Evolutionary conservation across 2,113 vertebrate genomes (phyloP), one percentile per base, ranked within the genome.

Genomic region (Cisticola juncidis): DNA sequence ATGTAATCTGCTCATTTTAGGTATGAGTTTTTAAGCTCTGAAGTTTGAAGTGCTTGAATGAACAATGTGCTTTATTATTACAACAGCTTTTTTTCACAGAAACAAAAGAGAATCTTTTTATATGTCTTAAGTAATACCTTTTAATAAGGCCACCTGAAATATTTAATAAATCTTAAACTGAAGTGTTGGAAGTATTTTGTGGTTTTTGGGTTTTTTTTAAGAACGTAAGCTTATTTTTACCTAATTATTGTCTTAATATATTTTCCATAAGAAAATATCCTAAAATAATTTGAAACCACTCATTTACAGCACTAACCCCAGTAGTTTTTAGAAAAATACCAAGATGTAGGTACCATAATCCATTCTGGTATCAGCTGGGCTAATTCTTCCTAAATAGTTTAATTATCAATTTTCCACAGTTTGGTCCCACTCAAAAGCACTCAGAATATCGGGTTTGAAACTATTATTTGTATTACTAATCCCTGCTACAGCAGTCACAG

Each of bases 131-230:
- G 10, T 31, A 69, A 58, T 56, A 73, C 4, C 3, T 76, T 76
- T 76, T 22, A 31, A 74, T 22, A 48, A 61, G 33, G 23, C 42
- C 35, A 79, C 14, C 17, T 89, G 4, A 78, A 78, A 28, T 61
- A 80, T 26, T 68, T 58, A 58, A 60, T 56, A 21, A 64, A 60
- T 11, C 28, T 68, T 51, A 83, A 91, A 9, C 5, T 44, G n/a
- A n/a, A n/a, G n/a, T n/a, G n/a, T n/a, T n/a, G n/a, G n/a, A n/a
- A n/a, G n/a, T n/a, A n/a, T n/a, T n/a, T n/a, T n/a, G n/a, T n/a
- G n/a, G n/a, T n/a, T n/a, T n/a, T n/a, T n/a, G n/a, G 6, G 6
- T 1, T 0, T 19, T 73, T 61, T 61, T 58, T 26, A 36, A 66
- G 3, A 86, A 17, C 17, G 3, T 38, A 2, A 77, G 53, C 11